Evolutionary conservation across 2,888 invertebrate species (phyloP).

Genomic region (Lasioglossum calceatum): DNA sequence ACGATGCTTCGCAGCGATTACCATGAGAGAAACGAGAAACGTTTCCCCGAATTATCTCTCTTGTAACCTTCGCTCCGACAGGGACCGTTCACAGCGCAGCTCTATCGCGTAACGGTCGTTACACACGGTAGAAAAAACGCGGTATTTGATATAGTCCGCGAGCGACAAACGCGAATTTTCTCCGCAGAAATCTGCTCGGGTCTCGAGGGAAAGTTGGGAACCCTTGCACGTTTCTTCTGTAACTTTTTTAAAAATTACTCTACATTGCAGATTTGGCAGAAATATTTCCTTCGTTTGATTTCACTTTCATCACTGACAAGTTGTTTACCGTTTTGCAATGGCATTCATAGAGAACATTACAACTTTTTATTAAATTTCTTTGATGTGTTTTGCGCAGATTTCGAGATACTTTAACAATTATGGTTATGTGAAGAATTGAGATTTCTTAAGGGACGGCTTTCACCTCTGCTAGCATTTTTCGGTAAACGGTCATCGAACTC

Average conservation of each 20-base stretch:
- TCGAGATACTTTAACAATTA: no score
- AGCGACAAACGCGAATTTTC: neutral
- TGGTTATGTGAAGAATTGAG: no score
- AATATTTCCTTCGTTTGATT: neutral
- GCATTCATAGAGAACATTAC: neutral
- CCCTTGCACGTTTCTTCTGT: neutral
- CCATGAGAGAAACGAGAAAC: conserved; percentile 14
- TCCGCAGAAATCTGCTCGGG: neutral
- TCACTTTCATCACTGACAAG: neutral
- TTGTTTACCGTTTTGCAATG: neutral
- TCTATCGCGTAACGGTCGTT: neutral
- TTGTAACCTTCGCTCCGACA: conserved; percentile 14
- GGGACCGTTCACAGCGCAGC: neutral
- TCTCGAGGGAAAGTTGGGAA: neutral
- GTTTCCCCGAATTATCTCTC: conserved; percentile 15
- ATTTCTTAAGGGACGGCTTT: neutral
- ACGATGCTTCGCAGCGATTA: conserved; percentile 42
- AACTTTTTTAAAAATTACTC: neutral
- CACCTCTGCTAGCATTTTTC: no score
- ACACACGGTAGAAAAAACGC: neutral
- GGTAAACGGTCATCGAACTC: no score
- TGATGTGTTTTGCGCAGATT: neutral
- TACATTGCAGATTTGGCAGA: neutral
- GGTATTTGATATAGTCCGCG: neutral
- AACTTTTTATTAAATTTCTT: neutral